These are phyloP conservation scores for Phalloptychus januarius DNA, from an alignment of 2,797 vertebrate species.

Conservation along the genomic window DNA sequence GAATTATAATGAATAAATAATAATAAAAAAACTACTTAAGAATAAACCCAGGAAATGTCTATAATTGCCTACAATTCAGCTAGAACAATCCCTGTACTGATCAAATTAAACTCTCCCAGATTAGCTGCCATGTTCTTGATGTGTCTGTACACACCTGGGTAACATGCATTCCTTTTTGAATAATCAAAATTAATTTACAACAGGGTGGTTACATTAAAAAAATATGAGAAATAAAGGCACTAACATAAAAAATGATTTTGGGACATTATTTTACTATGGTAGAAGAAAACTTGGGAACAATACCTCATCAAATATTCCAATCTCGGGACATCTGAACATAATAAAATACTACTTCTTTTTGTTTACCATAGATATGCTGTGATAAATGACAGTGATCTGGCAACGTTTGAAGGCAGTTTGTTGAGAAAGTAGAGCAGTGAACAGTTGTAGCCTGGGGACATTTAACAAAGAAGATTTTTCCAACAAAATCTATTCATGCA, in stretches of 20 bases:
- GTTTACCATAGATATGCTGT: slow-evolving; percentile 2
- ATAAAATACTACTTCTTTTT: not conserved
- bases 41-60: not conserved
- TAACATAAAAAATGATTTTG: not conserved
- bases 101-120: not conserved
- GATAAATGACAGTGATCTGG: slow-evolving; percentile 1
- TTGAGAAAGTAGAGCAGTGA: slow-evolving; percentile 27
- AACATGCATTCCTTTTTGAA: not conserved
- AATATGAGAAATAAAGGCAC: not conserved
- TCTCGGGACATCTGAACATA: not conserved
- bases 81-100: not conserved
- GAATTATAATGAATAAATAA: not conserved
- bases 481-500: slow-evolving; percentile 17
- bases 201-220: not conserved
- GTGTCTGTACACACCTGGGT: not conserved
- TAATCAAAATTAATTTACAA: too few relatives aligned
- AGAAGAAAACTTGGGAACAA: not conserved
- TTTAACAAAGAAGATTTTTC: slow-evolving; percentile 20
- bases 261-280: not conserved
- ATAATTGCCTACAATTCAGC: not conserved
- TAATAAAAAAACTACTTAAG: not conserved
- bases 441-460: slow-evolving; percentile 30
- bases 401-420: slow-evolving; percentile 13
- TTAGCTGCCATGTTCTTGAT: not conserved
- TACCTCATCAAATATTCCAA: slow-evolving; percentile 2